phyloP scores from a whole-genome alignment of 2,888 invertebrate genomes.

The Coecobrya sp. region DNA sequence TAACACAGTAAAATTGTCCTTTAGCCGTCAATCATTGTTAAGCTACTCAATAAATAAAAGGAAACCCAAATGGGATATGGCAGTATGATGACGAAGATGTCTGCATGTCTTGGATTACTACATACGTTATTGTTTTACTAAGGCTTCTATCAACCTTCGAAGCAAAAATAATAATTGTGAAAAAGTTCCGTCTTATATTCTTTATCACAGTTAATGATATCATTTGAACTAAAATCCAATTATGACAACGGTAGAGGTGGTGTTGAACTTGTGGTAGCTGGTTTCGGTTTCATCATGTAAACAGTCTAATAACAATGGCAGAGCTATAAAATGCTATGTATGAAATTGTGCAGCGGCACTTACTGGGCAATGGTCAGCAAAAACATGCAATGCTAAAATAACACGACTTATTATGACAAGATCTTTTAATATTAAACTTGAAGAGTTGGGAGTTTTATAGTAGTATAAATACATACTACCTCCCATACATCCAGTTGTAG shows the following conservation, averaged over 20 bases:
- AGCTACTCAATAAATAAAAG: conserved; percentile 56
- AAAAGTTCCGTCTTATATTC: conserved; percentile 1
- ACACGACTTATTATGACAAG: conserved; percentile 14
- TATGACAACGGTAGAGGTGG: conserved; percentile 24
- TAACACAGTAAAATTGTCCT: conserved; percentile 50
- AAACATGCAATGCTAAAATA: conserved; percentile 72
- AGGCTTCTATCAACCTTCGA: not conserved
- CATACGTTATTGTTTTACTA: conserved; percentile 20
- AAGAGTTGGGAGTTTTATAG: not conserved
- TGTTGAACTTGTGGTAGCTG: conserved; percentile 48
- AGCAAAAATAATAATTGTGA: not conserved
- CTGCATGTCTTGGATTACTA: not conserved
- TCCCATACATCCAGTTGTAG: no score
- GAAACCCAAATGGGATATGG: conserved; percentile 18
- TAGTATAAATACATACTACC: no score
- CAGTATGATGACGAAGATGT: conserved; percentile 9
- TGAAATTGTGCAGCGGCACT: not conserved
- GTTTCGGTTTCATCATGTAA: not conserved
- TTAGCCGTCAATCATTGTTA: conserved; percentile 53
- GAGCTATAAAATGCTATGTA: conserved; percentile 1
- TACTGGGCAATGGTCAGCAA: conserved; percentile 34
- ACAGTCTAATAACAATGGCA: not conserved
- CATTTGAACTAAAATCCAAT: conserved; percentile 62
- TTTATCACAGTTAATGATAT: conserved; percentile 58
- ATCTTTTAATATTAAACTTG: not conserved